A percentile compares a stretch with the other conserved stretches of the same genome.
These are phyloP conservation scores for Menura novaehollandiae DNA, from an alignment of 2,113 vertebrate genomes.

Conservation along the genomic window DNA sequence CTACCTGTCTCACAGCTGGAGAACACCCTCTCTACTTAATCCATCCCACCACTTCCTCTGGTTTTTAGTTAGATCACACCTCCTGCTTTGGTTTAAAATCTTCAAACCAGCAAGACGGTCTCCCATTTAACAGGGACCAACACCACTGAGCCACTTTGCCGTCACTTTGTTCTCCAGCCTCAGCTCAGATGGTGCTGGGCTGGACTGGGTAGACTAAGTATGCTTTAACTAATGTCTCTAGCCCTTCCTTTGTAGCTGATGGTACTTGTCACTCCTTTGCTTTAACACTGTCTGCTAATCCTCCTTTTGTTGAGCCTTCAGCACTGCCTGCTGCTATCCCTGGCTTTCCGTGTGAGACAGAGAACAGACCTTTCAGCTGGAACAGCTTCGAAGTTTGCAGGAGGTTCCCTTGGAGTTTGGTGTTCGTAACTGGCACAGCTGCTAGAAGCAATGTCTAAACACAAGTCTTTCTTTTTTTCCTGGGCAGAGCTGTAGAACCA, in stretches of 20 bases:
- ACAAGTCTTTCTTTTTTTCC: neutral
- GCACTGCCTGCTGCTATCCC: neutral
- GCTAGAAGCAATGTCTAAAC: neutral
- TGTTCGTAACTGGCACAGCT: neutral
- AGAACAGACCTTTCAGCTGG: neutral
- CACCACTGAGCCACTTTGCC: neutral
- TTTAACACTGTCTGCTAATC: neutral
- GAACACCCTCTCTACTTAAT: neutral
- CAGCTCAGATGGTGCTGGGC: neutral
- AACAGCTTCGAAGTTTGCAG: neutral
- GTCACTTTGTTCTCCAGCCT: neutral
- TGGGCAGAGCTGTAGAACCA: neutral
- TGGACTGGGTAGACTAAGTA: neutral
- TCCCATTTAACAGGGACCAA: neutral
- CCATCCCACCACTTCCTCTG: neutral
- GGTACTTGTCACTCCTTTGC: neutral
- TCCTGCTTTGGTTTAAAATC: neutral
- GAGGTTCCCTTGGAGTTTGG: neutral
- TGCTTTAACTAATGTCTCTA: neutral
- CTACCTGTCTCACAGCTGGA: neutral
- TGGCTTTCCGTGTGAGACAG: neutral
- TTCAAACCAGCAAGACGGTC: slow-evolving; percentile 10
- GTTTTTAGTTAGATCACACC: neutral
- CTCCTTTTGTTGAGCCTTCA: neutral
- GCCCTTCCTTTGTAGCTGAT: neutral